Base-by-base conservation (phyloP, 1,140 invertebrate species). In the Drosophila kohkoa region DNA sequence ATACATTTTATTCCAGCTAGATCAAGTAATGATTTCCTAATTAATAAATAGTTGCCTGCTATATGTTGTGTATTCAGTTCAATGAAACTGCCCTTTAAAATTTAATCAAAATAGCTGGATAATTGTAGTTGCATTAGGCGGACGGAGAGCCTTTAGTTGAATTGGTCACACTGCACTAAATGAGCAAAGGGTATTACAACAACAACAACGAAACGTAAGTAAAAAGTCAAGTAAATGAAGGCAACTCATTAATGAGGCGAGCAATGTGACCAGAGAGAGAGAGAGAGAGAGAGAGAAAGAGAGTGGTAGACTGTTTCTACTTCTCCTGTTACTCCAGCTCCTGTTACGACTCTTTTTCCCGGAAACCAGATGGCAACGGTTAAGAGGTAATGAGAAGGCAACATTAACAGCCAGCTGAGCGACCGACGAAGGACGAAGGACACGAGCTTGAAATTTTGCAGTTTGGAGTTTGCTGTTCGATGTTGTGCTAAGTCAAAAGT, bases 201-300 rank as follows among this genome's bases (percentile, higher is more conserved):
- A 49, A 63, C 43, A 43, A 66, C 32, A 66, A 20, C 13, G 20
- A 57, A 41, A 8, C 57, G 52, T 57, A 45, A 45, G 72, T 57
- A 69, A 69, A 64, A 64, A 69, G 70, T 55, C 49, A 15, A 60
- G 71, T 45, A 55, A 63, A 66, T 58, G 52, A 41, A 35, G 52
- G 52, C 45, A 11, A 64, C 60, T 72, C 73, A 75, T 75, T 71
- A 75, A 71, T 64, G 73, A 65, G 73, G 67, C 35, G 69, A 74
- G 35, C 63, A 59, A 51, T 58, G 45, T 54, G 63, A 41, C 64
- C 28, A 49, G 43, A 67, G 20, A 25, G 20, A 25, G 20, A 67
- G 41, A 20, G 16, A 2, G 2, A 25, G 20, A 25, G 20, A 3
- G 3, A 25, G 20, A 25, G 20, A 25, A 4, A 4, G 20, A 25